Percentiles rank a stretch among this genome's conserved stretches.
Evolutionary conservation across 2,888 invertebrate species (phyloP).

Genomic region (Drosophila falleni): DNA sequence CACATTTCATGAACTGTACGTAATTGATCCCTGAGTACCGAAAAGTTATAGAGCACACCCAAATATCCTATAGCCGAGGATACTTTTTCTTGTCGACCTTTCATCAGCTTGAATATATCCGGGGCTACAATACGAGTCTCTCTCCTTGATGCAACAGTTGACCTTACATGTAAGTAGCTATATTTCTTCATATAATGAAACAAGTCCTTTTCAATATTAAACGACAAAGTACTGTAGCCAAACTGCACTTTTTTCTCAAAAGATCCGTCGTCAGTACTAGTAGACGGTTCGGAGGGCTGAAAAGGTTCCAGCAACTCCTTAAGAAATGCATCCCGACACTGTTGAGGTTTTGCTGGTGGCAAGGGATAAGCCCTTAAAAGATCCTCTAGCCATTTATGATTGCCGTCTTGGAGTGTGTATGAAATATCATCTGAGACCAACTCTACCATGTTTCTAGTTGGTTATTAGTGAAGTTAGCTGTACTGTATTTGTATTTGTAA

Average conservation of each 20-base stretch:
- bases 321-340: slow-evolving; percentile 42
- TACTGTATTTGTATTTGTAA: background rate
- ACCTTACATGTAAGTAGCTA: background rate
- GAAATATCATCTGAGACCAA: background rate
- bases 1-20: slow-evolving; percentile 17
- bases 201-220: background rate
- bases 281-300: background rate
- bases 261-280: background rate
- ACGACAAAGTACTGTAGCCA: background rate
- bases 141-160: background rate
- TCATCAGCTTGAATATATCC: slow-evolving; percentile 30
- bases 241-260: background rate
- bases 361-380: slow-evolving; percentile 16
- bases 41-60: slow-evolving; percentile 19
- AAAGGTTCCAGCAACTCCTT: slow-evolving; percentile 2
- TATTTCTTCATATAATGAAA: background rate
- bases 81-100: slow-evolving; percentile 31
- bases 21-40: slow-evolving; percentile 27
- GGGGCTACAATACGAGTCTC: background rate
- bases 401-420: background rate
- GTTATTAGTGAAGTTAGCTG: background rate
- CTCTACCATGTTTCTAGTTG: background rate
- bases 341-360: slow-evolving; percentile 5
- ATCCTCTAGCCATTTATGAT: slow-evolving; percentile 1
- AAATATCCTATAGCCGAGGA: slow-evolving; percentile 33